Percentiles rank a stretch among this genome's conserved stretches.
Conservation (phyloP, 2,797 vertebrate species). For the Chloroceryle inda region DNA sequence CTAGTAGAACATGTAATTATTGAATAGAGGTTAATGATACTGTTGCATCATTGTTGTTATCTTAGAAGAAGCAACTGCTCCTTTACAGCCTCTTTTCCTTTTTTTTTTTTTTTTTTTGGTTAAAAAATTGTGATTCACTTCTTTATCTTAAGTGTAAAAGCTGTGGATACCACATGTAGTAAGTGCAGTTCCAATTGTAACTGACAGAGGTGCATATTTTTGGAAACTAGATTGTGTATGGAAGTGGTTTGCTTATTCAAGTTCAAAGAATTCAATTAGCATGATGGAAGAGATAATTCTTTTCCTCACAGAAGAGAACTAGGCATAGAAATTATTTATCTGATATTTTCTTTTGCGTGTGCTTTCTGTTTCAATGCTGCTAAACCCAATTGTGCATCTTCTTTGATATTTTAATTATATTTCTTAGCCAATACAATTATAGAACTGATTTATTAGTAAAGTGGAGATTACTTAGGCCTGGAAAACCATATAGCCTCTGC, state of each 20-base stretch:
- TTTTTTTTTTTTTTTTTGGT: background rate
- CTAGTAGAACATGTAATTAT: background rate
- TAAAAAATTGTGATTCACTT: background rate
- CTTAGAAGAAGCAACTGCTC: background rate
- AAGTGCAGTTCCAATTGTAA: background rate
- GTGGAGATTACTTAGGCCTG: background rate
- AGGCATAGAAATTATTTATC: background rate
- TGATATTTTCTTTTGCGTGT: background rate
- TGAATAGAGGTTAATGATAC: background rate
- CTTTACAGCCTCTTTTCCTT: background rate
- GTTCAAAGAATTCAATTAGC: slow-evolving; percentile 13
- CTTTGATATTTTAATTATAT: slow-evolving; percentile 34
- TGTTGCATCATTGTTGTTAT: background rate
- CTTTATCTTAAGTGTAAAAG: too few relatives aligned
- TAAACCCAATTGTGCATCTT: background rate
- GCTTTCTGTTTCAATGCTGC: background rate
- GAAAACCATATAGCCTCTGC: background rate
- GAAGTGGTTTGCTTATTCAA: background rate
- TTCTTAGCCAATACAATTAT: slow-evolving; percentile 25
- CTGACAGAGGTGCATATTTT: background rate
- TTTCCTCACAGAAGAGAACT: background rate
- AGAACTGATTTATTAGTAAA: background rate
- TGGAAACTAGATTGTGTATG: background rate
- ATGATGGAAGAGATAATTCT: background rate
- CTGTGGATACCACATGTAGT: background rate